Base-by-base conservation (phyloP, 2,888 invertebrate species). In the Ophion obscuratus region DNA sequence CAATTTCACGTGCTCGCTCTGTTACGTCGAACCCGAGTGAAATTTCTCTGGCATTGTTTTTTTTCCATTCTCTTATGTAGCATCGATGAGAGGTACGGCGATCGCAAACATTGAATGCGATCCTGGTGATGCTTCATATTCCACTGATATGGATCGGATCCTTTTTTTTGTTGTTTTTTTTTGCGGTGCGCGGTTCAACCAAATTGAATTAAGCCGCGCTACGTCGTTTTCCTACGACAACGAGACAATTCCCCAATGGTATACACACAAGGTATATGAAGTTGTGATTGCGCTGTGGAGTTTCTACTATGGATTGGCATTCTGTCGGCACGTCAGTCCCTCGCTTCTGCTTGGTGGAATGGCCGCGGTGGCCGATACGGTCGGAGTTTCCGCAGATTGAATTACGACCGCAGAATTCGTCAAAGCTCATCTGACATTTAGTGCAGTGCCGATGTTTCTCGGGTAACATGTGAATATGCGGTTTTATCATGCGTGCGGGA, bases 1-100 rank as follows among this genome's bases (percentile, higher is more conserved):
- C 87, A 90, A 90, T 87, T 88, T 47, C 59, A 59, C 76, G 79
- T 77, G 62, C 64, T 53, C 53, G 73, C 27, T 66, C 70, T 47
- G 44, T 24, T 36, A 79, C 20, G 68, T 57, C 68, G 40, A 53
- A 64, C n/a, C 70, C 53, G 31, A n/a, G 17, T 11, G 67, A n/a
- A 64, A 61, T 62, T 40, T 53, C 36, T 59, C 40, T 24, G 31
- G 57, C 11, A 73, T 44, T 11, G 47, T 74, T 44, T 17, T 27
- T 44, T 61, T 62, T 64, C 64, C 53, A 20, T 20, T 68, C 44
- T n/a, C 44, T 31, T 17, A n/a, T 27, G n/a, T 71, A 24, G 57
- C 5, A 20, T 20, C 10, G 4, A 70, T 14, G 40, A 53, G 76
- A 67, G 57, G 20, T 20, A 31, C 59, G 17, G 27, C 53, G 27